phyloP scores from a whole-genome alignment of 2,888 invertebrate species.

The Limenitis arthemis region DNA sequence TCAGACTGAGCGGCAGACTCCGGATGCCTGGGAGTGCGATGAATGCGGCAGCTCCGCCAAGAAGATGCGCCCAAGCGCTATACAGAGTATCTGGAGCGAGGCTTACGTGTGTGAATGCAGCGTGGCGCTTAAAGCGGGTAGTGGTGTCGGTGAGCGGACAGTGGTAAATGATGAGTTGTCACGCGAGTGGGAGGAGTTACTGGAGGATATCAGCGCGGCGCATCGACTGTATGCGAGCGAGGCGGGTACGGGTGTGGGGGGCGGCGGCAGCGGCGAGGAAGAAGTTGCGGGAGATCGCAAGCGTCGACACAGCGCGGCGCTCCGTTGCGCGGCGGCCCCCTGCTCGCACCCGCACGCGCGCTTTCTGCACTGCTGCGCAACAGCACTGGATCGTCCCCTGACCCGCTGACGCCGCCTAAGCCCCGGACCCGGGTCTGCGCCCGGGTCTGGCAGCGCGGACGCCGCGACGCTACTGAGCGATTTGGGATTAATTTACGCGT shows the following conservation, averaged over 20 bases:
- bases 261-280: constrained; percentile 30
- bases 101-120: constrained; percentile 44
- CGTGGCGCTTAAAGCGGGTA: constrained; percentile 20
- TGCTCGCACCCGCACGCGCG: constrained; percentile 59
- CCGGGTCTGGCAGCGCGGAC: constrained; percentile 53
- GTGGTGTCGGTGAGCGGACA: constrained; percentile 26
- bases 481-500: background rate
- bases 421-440: constrained; percentile 44
- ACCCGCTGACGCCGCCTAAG: constrained; percentile 45
- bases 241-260: constrained; percentile 25
- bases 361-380: constrained; percentile 65
- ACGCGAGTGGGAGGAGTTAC: constrained; percentile 75
- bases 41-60: constrained; percentile 53
- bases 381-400: constrained; percentile 55
- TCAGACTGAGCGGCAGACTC: constrained; percentile 33
- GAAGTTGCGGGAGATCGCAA: constrained; percentile 58
- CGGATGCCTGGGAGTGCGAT: constrained; percentile 42
- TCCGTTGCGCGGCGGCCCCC: constrained; percentile 36
- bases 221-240: constrained; percentile 61
- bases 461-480: constrained; percentile 1
- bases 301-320: constrained; percentile 69
- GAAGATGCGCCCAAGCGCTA: constrained; percentile 50
- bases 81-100: constrained; percentile 41
- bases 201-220: constrained; percentile 72
- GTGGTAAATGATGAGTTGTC: constrained; percentile 64